Base-by-base conservation (phyloP, 2,113 vertebrate genomes). In the Osmerus eperlanus region DNA sequence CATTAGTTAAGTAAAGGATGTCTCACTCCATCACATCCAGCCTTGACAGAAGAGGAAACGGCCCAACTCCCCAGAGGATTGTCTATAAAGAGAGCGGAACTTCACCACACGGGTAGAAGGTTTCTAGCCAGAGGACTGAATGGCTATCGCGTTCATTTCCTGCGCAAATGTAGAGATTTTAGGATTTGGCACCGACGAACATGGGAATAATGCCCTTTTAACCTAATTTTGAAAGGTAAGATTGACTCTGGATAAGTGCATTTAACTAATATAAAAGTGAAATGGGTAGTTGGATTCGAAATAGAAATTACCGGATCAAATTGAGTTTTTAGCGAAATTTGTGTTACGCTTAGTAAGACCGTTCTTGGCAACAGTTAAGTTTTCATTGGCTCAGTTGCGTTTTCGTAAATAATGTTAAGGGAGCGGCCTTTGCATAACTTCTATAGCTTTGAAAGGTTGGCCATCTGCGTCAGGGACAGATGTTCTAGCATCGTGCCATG, bases 21-120 rank as follows among this genome's bases (percentile, higher is more conserved):
- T 41, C 7, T 41, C 5, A 8, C 36, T 41, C 36, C 36, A 41
- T 41, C 36, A 6, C 64, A 73, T 65, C 64, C 64, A 41, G 12
- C 36, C 36, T 19, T 14, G 64, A 36, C 71, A 59, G n/a, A 59
- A 56, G n/a, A 67, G 71, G 36, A 67, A 60, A 73, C 18, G 63
- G 36, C 56, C 61, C 13, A 28, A 59, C 16, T 67, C 71, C 71
- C 71, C 54, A n/a, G 55, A 53, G 64, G 61, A 11, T 14, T 28
- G 12, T 51, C 54, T 73, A 67, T 73, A 73, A 67, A 73, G 71
- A 19, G 55, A 41, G 64, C 51, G 54, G 55, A 73, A 18, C 55
- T 21, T 23, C 54, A 59, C 55, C 28, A 51, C 32, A n/a, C 14
- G 23, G 41, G 19, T 68, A 28, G 19, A 52, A n/a, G 70, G 5